Base-by-base conservation (phyloP, 2,113 vertebrate genomes). In the Prionailurus bengalensis region DNA sequence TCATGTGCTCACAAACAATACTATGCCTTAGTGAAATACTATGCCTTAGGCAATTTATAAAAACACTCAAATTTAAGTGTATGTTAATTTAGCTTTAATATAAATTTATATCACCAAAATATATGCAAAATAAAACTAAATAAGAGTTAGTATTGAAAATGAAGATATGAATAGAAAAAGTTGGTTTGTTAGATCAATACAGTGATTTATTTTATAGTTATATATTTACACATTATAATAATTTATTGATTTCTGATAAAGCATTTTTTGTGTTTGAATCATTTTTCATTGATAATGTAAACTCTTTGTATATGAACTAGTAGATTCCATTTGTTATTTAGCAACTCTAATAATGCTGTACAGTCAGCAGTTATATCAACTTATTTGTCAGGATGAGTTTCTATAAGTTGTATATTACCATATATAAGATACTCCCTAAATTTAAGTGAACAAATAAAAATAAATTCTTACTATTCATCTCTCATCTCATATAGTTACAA, bases 371-470 rank as follows among this genome's bases (percentile, higher is more conserved):
- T 51, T 83, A 39, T 74, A 94, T 76, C n/a, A 94, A 66, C 73
- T 8, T 31, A 66, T 58, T 94, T 58, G 25, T 86, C 33, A 25
- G 31, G 17, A 13, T 36, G 39, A 82, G 4, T 66, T n/a, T 70
- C 66, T 8, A 16, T 33, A 84, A 17, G 2, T 90, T 84, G 27
- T 51, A n/a, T 63, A 84, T 4, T 25, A 42, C 61, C 5, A 65
- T 89, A 13, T 76, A 42, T 58, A 29, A 65, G 81, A n/a, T 51
- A 63, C 68, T 29, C 5, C 29, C 4, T 68, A 31, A 76, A 78
- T 84, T 93, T 78, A 89, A 89, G 33, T 71, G 33, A 39, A n/a
- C 48, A 61, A 74, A n/a, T 39, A 73, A 85, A 91, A 85, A 73
- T 81, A 93, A 78, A 78, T 85, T 9, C 21, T 21, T 45, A 15